These are phyloP conservation scores for Hetaerina titia DNA, from an alignment of 2,888 invertebrate genomes.

Conservation along the genomic window DNA sequence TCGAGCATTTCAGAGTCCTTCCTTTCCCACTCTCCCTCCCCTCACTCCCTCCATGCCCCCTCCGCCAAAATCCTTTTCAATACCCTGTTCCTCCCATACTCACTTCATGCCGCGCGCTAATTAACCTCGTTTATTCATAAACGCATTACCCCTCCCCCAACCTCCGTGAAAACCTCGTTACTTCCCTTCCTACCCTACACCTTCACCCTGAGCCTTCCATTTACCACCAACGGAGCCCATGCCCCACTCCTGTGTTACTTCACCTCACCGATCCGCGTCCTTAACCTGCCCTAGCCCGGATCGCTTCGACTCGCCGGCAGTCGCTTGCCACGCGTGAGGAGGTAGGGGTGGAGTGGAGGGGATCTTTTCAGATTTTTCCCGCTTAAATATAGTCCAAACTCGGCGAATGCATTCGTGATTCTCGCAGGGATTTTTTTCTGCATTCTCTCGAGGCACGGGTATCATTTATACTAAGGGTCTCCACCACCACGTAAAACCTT, in stretches of 20 bases:
- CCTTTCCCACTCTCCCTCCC: neutral
- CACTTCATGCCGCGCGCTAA: conserved; percentile 32
- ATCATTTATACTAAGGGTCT: neutral
- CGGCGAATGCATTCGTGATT: neutral
- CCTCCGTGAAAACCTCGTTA: neutral
- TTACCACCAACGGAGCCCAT: neutral
- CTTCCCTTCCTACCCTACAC: neutral
- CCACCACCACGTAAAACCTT: too few species aligned
- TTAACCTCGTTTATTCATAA: conserved; percentile 39
- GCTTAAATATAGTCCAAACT: neutral
- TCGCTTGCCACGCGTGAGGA: neutral
- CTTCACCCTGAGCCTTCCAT: neutral
- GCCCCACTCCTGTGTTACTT: neutral
- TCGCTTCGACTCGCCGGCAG: neutral
- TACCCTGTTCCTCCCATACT: conserved; percentile 5
- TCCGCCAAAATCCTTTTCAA: neutral
- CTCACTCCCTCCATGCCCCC: neutral
- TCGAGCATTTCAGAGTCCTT: neutral
- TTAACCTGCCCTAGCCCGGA: neutral
- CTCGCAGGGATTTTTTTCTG: neutral
- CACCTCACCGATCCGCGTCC: neutral
- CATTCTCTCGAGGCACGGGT: neutral
- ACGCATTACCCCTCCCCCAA: neutral
- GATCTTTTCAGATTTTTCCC: neutral
- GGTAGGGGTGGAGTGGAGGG: neutral